Conservation (phyloP, 2,888 invertebrate species). For the Slavum lentiscoides region DNA sequence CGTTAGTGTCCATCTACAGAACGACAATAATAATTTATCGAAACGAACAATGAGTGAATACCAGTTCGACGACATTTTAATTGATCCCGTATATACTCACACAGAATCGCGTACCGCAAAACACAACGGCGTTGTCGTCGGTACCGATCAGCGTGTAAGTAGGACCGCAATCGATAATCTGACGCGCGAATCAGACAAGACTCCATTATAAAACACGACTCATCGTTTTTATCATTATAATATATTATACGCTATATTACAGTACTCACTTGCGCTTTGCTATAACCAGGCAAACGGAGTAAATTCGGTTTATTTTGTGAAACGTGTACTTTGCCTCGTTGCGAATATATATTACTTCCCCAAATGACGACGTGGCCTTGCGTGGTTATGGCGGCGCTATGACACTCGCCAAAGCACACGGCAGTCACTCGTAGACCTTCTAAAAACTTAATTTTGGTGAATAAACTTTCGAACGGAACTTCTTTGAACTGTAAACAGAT, state of each 20-base stretch:
- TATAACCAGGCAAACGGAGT: conserved; percentile 36
- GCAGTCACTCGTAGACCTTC: conserved; percentile 61
- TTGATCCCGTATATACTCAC: background rate
- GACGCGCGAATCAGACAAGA: background rate
- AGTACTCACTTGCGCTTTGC: conserved; percentile 35
- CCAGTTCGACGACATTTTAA: too few species aligned
- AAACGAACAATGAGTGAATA: background rate
- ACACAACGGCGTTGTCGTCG: conserved; percentile 69
- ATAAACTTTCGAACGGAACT: conserved; percentile 55
- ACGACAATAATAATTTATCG: background rate
- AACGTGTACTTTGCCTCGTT: conserved; percentile 40
- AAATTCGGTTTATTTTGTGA: conserved; percentile 48
- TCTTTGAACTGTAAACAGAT: conserved; percentile 39
- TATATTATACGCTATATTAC: background rate
- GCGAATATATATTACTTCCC: conserved; percentile 51
- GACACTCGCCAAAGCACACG: conserved; percentile 66
- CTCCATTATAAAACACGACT: background rate
- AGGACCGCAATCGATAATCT: conserved; percentile 69
- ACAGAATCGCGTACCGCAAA: conserved; percentile 67
- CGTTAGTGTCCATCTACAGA: conserved; percentile 27
- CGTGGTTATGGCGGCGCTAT: conserved; percentile 68
- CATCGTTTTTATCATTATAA: too few species aligned
- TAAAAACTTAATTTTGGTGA: conserved; percentile 63
- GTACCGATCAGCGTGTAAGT: conserved; percentile 70
- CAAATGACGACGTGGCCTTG: conserved; percentile 64